These are phyloP conservation scores for Oophaga sylvatica DNA, from an alignment of 2,797 vertebrate genomes.

Conservation along the genomic window DNA sequence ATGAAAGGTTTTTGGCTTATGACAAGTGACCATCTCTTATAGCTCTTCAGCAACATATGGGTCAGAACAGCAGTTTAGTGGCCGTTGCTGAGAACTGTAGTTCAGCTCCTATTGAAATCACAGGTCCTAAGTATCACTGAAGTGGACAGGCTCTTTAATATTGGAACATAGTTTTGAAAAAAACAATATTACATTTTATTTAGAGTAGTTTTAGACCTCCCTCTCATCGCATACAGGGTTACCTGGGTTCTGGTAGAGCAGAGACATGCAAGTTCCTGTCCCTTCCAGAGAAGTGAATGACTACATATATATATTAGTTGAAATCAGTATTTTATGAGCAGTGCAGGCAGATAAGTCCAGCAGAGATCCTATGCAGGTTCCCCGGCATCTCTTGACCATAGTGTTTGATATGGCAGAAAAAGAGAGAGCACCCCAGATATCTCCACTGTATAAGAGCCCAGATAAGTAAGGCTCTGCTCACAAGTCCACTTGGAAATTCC, in stretches of 20 bases:
- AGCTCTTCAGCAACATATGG: neutral
- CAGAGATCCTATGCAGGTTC: too few species aligned
- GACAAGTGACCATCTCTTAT: neutral
- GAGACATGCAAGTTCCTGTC: too few species aligned
- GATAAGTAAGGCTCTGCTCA: neutral
- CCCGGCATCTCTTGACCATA: neutral
- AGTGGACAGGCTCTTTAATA: neutral
- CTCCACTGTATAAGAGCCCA: neutral
- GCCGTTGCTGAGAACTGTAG: too few species aligned
- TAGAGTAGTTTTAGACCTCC: neutral
- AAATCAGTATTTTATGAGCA: too few species aligned
- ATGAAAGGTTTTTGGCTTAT: neutral
- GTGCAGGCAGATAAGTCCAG: too few species aligned
- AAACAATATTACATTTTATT: neutral
- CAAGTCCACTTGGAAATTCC: too few species aligned
- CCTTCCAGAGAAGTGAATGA: too few species aligned
- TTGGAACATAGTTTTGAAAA: neutral
- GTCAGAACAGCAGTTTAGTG: too few species aligned
- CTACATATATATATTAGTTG: too few species aligned
- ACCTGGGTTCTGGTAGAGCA: too few species aligned
- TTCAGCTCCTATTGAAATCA: too few species aligned
- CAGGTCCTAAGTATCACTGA: too few species aligned
- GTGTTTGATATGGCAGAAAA: neutral
- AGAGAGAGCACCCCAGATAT: neutral
- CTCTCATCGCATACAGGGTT: neutral